Conservation (phyloP, 2,888 invertebrate genomes). For the Schizaphis graminum region DNA sequence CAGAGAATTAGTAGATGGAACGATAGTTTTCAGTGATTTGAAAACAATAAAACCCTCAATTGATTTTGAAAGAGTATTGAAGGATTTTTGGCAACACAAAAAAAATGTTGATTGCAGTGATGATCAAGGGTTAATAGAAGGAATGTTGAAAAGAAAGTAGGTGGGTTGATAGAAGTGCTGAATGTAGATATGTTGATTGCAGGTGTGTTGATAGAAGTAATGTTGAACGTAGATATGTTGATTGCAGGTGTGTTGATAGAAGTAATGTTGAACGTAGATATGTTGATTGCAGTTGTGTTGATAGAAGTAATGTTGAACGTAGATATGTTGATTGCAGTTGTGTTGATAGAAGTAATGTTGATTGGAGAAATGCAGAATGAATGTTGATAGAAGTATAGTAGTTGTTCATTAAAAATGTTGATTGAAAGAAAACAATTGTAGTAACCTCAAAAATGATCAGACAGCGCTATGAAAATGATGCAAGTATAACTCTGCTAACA, state of each 20-base stretch:
- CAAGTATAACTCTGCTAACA: conserved; percentile 60
- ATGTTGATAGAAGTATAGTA: conserved; percentile 54
- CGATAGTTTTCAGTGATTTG: neutral
- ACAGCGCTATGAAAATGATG: conserved; percentile 56
- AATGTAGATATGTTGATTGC: conserved; percentile 31
- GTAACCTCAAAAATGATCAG: conserved; percentile 54
- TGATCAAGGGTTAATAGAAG: neutral
- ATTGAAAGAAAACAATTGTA: conserved; percentile 55
- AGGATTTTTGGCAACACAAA: neutral
- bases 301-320: conserved; percentile 32
- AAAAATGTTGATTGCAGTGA: conserved; percentile 23
- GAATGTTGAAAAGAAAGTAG: conserved; percentile 47
- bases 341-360: conserved; percentile 39
- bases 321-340: too few relatives aligned
- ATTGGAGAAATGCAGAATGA: conserved; percentile 44
- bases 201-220: neutral
- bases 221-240: conserved; percentile 38
- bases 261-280: neutral
- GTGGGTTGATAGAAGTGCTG: too few relatives aligned
- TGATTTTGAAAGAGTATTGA: neutral
- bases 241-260: conserved; percentile 12
- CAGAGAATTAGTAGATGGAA: neutral
- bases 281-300: conserved; percentile 34
- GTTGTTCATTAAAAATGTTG: conserved; percentile 56
- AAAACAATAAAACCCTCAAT: neutral